A percentile compares a stretch with the other conserved stretches of the same genome.
These are phyloP conservation scores for Coreoperca whiteheadi DNA, from an alignment of 2,113 vertebrate species.

Conservation along the genomic window DNA sequence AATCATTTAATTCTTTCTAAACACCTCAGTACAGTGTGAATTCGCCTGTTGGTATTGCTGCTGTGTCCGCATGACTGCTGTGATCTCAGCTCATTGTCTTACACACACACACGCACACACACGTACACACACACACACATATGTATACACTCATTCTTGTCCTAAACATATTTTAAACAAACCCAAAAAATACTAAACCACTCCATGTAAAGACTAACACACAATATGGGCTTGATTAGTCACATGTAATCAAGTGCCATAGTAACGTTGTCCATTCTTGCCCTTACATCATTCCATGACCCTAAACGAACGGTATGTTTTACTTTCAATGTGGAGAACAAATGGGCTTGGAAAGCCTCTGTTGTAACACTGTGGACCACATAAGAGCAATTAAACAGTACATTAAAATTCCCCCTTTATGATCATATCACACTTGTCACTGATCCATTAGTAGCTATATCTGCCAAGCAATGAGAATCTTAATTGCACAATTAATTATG, in stretches of 20 bases:
- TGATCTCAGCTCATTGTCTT: neutral
- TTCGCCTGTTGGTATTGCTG: constrained; percentile 21
- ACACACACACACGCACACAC: neutral
- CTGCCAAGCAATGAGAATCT: constrained; percentile 84
- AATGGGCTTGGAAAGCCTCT: constrained; percentile 66
- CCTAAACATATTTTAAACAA: constrained; percentile 18
- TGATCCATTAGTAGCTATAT: constrained; percentile 84
- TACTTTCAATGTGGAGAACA: constrained; percentile 47
- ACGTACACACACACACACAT: neutral
- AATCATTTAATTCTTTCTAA: constrained; percentile 29
- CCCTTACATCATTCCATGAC: constrained; percentile 49
- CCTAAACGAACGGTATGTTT: constrained; percentile 34
- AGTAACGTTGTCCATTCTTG: constrained; percentile 1
- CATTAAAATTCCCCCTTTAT: constrained; percentile 86
- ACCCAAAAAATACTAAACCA: constrained; percentile 1
- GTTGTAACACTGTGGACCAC: constrained; percentile 66
- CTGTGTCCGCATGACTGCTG: constrained; percentile 5
- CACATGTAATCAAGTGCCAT: constrained; percentile 20
- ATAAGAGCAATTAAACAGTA: constrained; percentile 86
- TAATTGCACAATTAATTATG: constrained; percentile 87
- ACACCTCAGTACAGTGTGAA: constrained; percentile 2
- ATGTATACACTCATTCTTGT: neutral
- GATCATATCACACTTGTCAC: constrained; percentile 85
- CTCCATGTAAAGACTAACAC: constrained; percentile 5
- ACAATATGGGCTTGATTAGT: constrained; percentile 31